Conservation (phyloP, 2,797 vertebrate genomes). For the Stomatorhinus walkeri region DNA sequence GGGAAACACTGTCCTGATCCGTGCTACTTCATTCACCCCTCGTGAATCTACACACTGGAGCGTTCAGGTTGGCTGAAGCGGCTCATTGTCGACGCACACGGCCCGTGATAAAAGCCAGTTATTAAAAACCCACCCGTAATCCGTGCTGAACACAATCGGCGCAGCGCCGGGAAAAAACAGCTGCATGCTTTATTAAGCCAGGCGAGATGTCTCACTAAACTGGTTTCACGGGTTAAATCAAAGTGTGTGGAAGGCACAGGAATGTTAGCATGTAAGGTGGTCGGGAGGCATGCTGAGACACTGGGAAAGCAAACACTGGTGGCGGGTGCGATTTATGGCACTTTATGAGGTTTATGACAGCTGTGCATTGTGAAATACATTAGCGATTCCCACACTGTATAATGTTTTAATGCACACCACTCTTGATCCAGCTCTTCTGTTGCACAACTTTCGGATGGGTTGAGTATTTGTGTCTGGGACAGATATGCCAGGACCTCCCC, state of each 20-base stretch:
- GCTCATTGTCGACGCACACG: not conserved
- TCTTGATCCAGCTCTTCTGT: not conserved
- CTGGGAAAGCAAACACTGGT: not conserved
- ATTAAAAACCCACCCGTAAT: not conserved
- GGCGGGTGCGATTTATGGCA: not conserved
- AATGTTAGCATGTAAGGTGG: not conserved
- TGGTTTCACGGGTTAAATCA: not conserved
- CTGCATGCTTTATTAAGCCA: not conserved
- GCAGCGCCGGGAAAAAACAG: not conserved
- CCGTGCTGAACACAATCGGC: not conserved
- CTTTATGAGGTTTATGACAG: not conserved
- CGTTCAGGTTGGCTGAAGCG: not conserved
- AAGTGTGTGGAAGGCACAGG: not conserved
- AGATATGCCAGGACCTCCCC: not conserved
- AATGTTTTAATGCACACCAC: not conserved
- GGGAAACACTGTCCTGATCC: not conserved
- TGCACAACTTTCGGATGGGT: not conserved
- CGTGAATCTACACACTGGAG: not conserved
- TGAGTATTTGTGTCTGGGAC: not conserved
- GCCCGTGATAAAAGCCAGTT: not conserved
- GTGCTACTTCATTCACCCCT: not conserved
- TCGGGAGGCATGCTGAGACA: not conserved
- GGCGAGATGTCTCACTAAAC: not conserved
- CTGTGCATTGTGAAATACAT: not conserved
- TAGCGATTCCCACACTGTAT: not conserved